Base-by-base conservation (phyloP, 1,140 invertebrate species). In the Callitettix versicolor region DNA sequence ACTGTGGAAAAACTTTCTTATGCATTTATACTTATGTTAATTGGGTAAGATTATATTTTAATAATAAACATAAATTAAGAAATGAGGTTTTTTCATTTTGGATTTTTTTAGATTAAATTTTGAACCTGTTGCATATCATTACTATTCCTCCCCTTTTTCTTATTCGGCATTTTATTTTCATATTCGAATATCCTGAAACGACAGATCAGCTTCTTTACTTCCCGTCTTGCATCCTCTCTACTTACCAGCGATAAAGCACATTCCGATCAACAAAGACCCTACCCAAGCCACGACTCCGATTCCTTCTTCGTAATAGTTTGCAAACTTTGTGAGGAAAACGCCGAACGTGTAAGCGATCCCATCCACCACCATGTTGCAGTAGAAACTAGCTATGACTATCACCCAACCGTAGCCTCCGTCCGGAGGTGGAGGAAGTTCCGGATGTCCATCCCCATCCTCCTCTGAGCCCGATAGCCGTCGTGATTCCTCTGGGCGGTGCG, bases 301-400 rank as follows among this genome's bases (percentile, higher is more conserved):
- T n/a, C 85, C 82, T 64, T 85, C 84, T 42, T 80, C 79, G 68
- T 91, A 96, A 67, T 85, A 83, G 14, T 69, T 72, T 26, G 88
- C 82, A 55, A 95, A 85, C 63, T 87, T 81, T 15, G 77, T 73
- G 5, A 92, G 75, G 71, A 93, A 91, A 62, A 92, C 82, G 0
- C 90, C 90, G 65, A 93, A 94, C 5, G 88, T 91, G 70, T 93
- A 92, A 3, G 88, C 88, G 34, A 93, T 90, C 60, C 95, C 95
- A 68, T 98, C 95, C n/a, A 96, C 90, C 58, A 98, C 88, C 72
- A 98, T 83, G 78, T 98, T 97, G 69, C 92, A 94, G 79, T 96
- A 82, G 71, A 98, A 98, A 3, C 90, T 93, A 38, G 89, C 91
- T 62, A 94, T 82, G 24, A 96, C 93, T 55, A 98, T 84, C 68